These are phyloP conservation scores for Lydus trimaculatus DNA, from an alignment of 2,888 invertebrate genomes.

Conservation along the genomic window DNA sequence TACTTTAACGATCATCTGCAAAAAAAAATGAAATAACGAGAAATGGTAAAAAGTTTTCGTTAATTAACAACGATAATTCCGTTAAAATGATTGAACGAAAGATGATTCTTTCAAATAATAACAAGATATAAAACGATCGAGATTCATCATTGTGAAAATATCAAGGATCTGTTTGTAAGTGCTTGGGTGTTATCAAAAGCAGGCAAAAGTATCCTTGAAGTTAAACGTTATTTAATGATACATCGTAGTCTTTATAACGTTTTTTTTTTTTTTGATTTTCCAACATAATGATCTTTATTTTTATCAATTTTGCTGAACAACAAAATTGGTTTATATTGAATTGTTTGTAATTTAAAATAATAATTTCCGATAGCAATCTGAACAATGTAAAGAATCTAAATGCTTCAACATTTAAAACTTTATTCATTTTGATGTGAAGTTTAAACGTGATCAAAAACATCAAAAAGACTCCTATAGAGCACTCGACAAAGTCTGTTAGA, in stretches of 20 bases:
- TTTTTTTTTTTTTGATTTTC: not conserved
- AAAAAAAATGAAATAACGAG: not conserved
- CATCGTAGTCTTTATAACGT: not conserved
- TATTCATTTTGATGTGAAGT: not conserved
- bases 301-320: not conserved
- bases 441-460: not conserved
- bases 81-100: not conserved
- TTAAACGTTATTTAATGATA: constrained; percentile 6
- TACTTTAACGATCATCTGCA: constrained; percentile 72
- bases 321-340: not conserved
- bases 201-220: not conserved
- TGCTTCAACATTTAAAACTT: constrained; percentile 12
- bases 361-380: not conserved
- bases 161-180: not conserved
- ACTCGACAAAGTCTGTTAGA: too few relatives aligned
- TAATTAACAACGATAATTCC: not conserved
- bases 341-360: too few relatives aligned
- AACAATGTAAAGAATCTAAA: not conserved
- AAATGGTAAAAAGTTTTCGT: not conserved
- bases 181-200: not conserved
- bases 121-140: not conserved
- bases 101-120: not conserved
- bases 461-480: too few relatives aligned
- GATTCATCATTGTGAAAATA: constrained; percentile 5
- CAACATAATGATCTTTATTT: not conserved